Percentiles rank a stretch among this genome's conserved stretches.
Conservation (phyloP, 2,797 vertebrate species). For the Alosa sapidissima region DNA sequence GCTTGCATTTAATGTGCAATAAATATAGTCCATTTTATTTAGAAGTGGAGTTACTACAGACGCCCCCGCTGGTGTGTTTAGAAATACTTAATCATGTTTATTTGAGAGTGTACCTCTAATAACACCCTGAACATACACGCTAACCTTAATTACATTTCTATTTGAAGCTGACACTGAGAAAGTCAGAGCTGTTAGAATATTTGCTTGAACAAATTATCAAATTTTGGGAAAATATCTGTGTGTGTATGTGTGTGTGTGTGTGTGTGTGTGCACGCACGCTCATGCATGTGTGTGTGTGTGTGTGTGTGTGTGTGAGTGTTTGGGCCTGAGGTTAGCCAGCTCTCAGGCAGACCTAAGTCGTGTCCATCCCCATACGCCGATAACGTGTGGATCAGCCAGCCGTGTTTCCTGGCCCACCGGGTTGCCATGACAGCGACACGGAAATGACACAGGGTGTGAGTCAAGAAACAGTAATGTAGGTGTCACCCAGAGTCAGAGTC, state of each 20-base stretch:
- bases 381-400: too few relatives aligned
- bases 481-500: neutral
- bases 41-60: neutral
- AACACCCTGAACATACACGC: constrained; percentile 39
- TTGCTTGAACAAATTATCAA: neutral
- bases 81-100: constrained; percentile 54
- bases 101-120: constrained; percentile 1
- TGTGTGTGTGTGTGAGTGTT: neutral
- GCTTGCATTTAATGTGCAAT: constrained; percentile 48
- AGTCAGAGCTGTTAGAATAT: neutral
- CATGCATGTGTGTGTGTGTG: neutral
- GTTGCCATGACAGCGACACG: neutral
- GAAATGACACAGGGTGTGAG: neutral
- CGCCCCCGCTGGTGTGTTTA: constrained; percentile 51
- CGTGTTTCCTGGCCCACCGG: too few relatives aligned
- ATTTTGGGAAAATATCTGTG: too few relatives aligned
- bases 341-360: too few relatives aligned
- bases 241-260: constrained; percentile 33
- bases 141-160: constrained; percentile 41
- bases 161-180: neutral
- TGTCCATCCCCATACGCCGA: too few relatives aligned
- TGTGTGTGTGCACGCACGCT: neutral
- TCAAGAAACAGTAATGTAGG: neutral
- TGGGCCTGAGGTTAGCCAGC: too few relatives aligned
- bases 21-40: constrained; percentile 41